Conservation (phyloP, 2,888 invertebrate species). For the Sericinus montela region DNA sequence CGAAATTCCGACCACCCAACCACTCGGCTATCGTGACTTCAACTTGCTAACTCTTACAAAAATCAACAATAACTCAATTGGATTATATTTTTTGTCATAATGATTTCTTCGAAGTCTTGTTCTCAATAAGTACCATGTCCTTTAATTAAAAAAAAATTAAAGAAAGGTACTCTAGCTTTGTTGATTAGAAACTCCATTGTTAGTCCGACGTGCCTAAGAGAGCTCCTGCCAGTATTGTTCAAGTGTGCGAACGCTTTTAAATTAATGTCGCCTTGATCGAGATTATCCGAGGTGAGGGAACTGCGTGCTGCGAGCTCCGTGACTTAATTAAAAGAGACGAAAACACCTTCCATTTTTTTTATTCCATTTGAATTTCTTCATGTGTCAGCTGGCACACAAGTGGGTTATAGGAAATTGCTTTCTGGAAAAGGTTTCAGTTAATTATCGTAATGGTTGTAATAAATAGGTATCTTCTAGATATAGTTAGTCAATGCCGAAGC, state of each 20-base stretch:
- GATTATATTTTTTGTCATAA: too few relatives aligned
- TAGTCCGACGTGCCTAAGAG: slow-evolving; percentile 35
- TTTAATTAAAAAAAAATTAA: slow-evolving; percentile 7
- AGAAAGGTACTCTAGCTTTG: slow-evolving; percentile 15
- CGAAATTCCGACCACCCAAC: too few relatives aligned
- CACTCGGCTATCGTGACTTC: too few relatives aligned
- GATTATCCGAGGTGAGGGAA: slow-evolving; percentile 28
- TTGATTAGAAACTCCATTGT: slow-evolving; percentile 19
- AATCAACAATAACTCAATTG: too few relatives aligned
- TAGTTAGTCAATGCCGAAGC: too few relatives aligned
- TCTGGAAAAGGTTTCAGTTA: not conserved
- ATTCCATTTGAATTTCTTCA: not conserved
- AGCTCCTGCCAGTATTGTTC: slow-evolving; percentile 30
- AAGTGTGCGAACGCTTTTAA: slow-evolving; percentile 33
- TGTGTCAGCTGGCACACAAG: not conserved
- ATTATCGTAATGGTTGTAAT: too few relatives aligned
- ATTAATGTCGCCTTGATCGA: slow-evolving; percentile 36
- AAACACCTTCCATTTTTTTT: slow-evolving; percentile 7
- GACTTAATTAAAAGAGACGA: slow-evolving; percentile 14
- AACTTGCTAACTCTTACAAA: too few relatives aligned
- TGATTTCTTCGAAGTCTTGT: not conserved
- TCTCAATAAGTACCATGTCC: not conserved
- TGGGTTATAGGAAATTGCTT: not conserved
- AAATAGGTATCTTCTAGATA: too few relatives aligned
- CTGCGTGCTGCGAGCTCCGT: slow-evolving; percentile 9